Conservation (phyloP, 2,113 vertebrate genomes). For the Sturnus vulgaris region DNA sequence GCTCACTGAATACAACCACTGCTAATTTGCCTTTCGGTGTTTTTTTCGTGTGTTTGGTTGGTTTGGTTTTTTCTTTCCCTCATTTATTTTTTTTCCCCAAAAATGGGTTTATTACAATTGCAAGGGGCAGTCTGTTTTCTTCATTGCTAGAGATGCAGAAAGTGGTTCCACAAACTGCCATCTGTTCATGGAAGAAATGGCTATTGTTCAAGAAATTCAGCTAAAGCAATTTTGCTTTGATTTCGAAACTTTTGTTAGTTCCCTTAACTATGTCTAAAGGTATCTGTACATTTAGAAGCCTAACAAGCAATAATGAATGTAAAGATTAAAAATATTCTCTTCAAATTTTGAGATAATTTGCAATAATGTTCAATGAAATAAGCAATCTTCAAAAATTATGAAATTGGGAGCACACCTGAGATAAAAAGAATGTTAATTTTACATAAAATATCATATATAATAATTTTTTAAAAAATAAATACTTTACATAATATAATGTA, state of each 20-base stretch:
- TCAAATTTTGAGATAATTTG: background rate
- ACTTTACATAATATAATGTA: too few relatives aligned
- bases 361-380: background rate
- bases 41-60: background rate
- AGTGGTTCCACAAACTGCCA: background rate
- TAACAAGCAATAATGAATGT: background rate
- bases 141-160: background rate
- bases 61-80: background rate
- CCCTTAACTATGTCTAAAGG: background rate
- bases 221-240: background rate
- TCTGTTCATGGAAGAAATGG: background rate
- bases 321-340: background rate
- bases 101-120: background rate
- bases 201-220: background rate
- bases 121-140: background rate
- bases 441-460: background rate
- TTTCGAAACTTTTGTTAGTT: background rate
- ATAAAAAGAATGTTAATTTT: background rate
- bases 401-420: background rate
- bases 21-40: background rate
- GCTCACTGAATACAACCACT: background rate
- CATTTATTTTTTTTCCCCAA: background rate
- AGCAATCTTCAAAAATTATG: background rate
- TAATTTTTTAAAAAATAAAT: too few relatives aligned
- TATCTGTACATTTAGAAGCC: background rate